Evolutionary conservation across 2,797 vertebrate species (phyloP), one percentile per base, ranked within the genome.

Genomic region (Malurus leucopterus): DNA sequence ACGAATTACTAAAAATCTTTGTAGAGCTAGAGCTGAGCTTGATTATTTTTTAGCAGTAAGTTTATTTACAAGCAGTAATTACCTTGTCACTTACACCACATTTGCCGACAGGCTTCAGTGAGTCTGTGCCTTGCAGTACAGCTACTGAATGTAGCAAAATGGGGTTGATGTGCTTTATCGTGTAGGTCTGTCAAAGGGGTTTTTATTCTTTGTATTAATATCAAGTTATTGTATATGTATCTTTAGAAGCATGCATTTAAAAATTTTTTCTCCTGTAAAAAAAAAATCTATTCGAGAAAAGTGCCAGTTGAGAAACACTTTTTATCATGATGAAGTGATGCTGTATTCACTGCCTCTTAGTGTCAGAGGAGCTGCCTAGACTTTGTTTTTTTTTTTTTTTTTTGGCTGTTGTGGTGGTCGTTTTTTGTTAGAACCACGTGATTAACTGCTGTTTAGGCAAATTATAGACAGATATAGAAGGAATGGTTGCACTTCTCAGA

Each of bases 201-300:
- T 86, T 90, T 15, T 17, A 23, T 49, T 55, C 18, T 47, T 57
- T 1, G 0, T 40, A 9, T 55, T 41, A 26, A 5, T 61, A 55
- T 59, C 10, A 49, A 29, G 11, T 36, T 71, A 36, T 24, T 57
- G 29, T 29, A 8, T 13, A 7, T 54, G 9, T 3, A 68, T 27
- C 7, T 22, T 34, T 6, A 41, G 6, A 41, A 75, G 16, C 17
- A 9, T 17, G 11, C 3, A 15, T 38, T 58, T 77, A 11, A 0
- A 12, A 4, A 0, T 0, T 15, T 26, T 49, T 71, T 29, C 6
- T 63, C 6, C 36, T 29, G 8, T 21, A 26, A 15, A 29, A 63
- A 55, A 55, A 8, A 30, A 34, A n/a, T 26, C 15, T 65, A 2
- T 27, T 63, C 8, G 59, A 49, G 34, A 54, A n/a, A 57, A 51